Evolutionary conservation across 1,140 invertebrate species (phyloP).

Genomic region (Rhopalosiphum maidis): DNA sequence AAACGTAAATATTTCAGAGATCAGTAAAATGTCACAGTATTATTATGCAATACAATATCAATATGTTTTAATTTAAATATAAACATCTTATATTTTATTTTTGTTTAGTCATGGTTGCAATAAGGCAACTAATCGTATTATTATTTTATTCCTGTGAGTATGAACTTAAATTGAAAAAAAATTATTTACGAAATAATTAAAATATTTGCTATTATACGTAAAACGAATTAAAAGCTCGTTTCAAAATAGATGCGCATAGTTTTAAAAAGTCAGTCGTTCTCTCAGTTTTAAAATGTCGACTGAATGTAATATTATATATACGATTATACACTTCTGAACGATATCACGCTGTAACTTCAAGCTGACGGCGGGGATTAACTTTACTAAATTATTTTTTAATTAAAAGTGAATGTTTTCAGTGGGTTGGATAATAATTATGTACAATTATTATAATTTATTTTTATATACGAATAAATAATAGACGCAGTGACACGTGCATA

Average conservation of each 20-base stretch:
- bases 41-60: background rate
- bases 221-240: background rate
- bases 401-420: background rate
- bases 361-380: background rate
- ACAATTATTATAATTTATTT: background rate
- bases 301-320: background rate
- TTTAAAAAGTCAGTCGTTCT: background rate
- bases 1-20: background rate
- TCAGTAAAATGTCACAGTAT: background rate
- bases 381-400: constrained; percentile 4
- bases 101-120: background rate
- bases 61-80: background rate
- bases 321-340: background rate
- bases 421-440: background rate
- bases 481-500: background rate
- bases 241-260: background rate
- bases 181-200: background rate
- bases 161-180: background rate
- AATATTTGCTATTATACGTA: background rate
- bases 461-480: background rate
- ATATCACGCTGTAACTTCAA: background rate
- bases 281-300: background rate
- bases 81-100: background rate
- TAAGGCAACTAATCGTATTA: background rate
- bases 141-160: background rate